Percentiles rank a stretch among this genome's conserved stretches.
Conservation (phyloP, 1,140 invertebrate species). For the Anastrepha obliqua region DNA sequence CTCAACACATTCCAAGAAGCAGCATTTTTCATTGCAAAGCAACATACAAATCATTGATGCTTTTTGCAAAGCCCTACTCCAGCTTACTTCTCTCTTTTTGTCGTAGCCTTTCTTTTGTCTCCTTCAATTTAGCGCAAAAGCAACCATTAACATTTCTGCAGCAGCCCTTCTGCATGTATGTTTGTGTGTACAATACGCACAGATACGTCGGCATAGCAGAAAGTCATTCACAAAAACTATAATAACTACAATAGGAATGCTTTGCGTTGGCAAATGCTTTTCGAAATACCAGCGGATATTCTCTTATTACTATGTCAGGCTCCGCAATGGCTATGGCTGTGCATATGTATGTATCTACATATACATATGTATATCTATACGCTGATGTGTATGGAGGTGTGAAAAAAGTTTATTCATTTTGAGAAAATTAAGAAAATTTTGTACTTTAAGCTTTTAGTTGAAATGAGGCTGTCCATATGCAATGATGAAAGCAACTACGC, state of each 20-base stretch:
- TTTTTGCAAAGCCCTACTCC: slow-evolving; percentile 5
- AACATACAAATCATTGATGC: slow-evolving; percentile 21
- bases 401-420: no score
- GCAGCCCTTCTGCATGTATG: background rate
- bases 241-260: slow-evolving; percentile 28
- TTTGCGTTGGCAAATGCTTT: slow-evolving; percentile 37
- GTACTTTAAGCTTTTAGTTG: no score
- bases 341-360: background rate
- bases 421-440: no score
- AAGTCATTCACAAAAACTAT: slow-evolving; percentile 18
- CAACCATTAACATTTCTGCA: slow-evolving; percentile 14
- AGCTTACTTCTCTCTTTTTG: background rate
- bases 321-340: background rate
- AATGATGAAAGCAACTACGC: no score
- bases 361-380: background rate
- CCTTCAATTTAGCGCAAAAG: background rate
- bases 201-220: background rate
- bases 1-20: background rate
- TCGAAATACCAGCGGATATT: background rate
- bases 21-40: background rate
- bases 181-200: background rate
- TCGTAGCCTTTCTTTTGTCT: background rate
- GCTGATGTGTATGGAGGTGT: no score
- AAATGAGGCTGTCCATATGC: no score
- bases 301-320: background rate